Evolutionary conservation across 2,113 vertebrate genomes (phyloP).

Genomic region (Entelurus aequoreus): DNA sequence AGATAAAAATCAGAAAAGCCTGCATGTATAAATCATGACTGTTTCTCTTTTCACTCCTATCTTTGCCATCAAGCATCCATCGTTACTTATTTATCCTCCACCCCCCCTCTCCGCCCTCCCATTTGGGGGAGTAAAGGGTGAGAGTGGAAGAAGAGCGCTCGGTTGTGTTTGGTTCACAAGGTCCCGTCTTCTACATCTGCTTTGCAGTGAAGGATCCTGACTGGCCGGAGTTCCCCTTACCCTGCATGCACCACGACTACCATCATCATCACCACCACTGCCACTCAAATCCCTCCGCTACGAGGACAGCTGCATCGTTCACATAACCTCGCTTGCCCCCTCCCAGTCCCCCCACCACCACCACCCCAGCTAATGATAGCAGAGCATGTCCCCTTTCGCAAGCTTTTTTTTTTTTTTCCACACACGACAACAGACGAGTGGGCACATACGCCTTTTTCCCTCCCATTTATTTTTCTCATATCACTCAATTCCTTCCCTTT

Average conservation of each 20-base stretch:
- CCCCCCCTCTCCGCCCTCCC: too few species aligned
- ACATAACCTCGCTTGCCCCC: slow-evolving; percentile 78
- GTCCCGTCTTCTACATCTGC: slow-evolving; percentile 64
- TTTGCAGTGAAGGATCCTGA: slow-evolving; percentile 65
- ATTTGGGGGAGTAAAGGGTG: slow-evolving; percentile 54
- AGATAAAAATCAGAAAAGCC: slow-evolving; percentile 46
- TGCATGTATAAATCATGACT: slow-evolving; percentile 63
- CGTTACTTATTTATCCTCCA: slow-evolving; percentile 62
- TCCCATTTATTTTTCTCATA: slow-evolving; percentile 63
- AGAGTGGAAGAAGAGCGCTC: slow-evolving; percentile 42
- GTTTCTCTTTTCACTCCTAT: slow-evolving; percentile 60
- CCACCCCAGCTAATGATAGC: slow-evolving; percentile 74
- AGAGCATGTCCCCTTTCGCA: slow-evolving; percentile 74
- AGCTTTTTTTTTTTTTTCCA: slow-evolving; percentile 78
- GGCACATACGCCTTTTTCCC: slow-evolving; percentile 57
- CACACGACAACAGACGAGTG: slow-evolving; percentile 47
- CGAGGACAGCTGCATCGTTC: slow-evolving; percentile 76
- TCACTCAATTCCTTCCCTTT: slow-evolving; percentile 60
- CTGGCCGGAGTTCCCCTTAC: slow-evolving; percentile 58
- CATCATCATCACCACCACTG: slow-evolving; percentile 3
- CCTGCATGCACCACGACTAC: slow-evolving; percentile 6
- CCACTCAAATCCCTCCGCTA: slow-evolving; percentile 77
- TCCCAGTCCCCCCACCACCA: slow-evolving; percentile 29
- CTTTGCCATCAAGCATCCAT: slow-evolving; percentile 60
- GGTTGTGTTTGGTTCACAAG: slow-evolving; percentile 63